phyloP scores from a whole-genome alignment of 2,797 vertebrate species.

The Cephalopachus bancanus region DNA sequence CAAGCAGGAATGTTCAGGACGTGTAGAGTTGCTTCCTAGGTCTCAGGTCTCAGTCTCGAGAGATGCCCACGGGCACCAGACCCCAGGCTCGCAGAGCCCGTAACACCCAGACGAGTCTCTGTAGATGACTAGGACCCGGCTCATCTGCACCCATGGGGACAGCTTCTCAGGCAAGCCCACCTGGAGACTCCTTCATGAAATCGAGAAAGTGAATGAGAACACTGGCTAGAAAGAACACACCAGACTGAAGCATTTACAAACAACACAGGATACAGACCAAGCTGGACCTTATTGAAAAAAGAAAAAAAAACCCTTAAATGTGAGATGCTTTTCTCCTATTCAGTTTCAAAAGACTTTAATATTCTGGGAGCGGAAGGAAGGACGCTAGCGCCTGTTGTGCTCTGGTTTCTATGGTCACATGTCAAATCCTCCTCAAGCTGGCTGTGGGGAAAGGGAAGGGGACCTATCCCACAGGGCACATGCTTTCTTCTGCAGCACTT shows the following conservation, averaged over 20 bases:
- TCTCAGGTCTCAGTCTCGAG: neutral
- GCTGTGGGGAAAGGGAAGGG: neutral
- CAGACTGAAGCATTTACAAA: conserved; percentile 66
- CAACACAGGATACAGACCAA: conserved; percentile 40
- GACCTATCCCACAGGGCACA: neutral
- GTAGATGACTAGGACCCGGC: neutral
- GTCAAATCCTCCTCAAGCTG: conserved; percentile 1
- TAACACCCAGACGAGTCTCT: neutral
- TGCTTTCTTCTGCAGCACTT: neutral
- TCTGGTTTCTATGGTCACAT: conserved; percentile 50
- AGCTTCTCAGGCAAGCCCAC: neutral
- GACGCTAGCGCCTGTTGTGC: conserved; percentile 44
- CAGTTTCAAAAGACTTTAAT: conserved; percentile 54
- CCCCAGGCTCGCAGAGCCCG: neutral
- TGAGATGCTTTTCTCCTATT: neutral
- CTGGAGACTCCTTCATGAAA: conserved; percentile 8
- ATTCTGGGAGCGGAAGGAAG: conserved; percentile 53
- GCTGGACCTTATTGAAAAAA: neutral
- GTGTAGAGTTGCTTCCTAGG: neutral
- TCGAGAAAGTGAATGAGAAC: conserved; percentile 4
- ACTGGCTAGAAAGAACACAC: neutral
- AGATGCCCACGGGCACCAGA: neutral
- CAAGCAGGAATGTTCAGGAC: neutral
- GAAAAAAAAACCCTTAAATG: neutral
- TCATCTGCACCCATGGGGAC: neutral